phyloP scores from a whole-genome alignment of 2,888 invertebrate species.

The Ctena decussata region DNA sequence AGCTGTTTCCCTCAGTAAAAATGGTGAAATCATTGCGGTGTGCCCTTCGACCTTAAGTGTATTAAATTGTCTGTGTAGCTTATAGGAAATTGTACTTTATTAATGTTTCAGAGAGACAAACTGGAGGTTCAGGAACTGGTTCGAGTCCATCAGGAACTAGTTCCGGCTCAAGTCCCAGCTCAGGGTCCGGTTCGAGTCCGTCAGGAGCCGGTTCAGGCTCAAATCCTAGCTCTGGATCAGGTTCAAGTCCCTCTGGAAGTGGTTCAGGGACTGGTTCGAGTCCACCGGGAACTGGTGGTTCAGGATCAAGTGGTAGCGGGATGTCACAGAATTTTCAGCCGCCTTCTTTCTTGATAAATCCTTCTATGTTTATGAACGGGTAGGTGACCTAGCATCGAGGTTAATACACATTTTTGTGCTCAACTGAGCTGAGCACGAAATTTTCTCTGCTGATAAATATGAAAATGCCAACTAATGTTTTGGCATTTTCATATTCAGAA shows the following conservation, averaged over 20 bases:
- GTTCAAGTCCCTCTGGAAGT: background rate
- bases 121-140: background rate
- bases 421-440: too few species aligned
- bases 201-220: background rate
- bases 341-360: conserved; percentile 64
- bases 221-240: background rate
- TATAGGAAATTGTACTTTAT: too few species aligned
- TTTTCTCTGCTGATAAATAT: too few species aligned
- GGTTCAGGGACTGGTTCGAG: conserved; percentile 11
- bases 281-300: too few species aligned
- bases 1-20: too few species aligned
- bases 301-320: conserved; percentile 30
- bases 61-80: too few species aligned
- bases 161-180: background rate
- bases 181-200: background rate
- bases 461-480: too few species aligned
- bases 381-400: too few species aligned
- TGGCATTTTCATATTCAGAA: too few species aligned
- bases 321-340: conserved; percentile 67
- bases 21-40: too few species aligned
- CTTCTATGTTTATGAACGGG: conserved; percentile 61
- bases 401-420: too few species aligned
- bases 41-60: too few species aligned
- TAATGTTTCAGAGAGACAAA: conserved; percentile 13
- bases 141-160: background rate